These are phyloP conservation scores for Stictonetta naevosa DNA, from an alignment of 2,113 vertebrate species.

Conservation along the genomic window DNA sequence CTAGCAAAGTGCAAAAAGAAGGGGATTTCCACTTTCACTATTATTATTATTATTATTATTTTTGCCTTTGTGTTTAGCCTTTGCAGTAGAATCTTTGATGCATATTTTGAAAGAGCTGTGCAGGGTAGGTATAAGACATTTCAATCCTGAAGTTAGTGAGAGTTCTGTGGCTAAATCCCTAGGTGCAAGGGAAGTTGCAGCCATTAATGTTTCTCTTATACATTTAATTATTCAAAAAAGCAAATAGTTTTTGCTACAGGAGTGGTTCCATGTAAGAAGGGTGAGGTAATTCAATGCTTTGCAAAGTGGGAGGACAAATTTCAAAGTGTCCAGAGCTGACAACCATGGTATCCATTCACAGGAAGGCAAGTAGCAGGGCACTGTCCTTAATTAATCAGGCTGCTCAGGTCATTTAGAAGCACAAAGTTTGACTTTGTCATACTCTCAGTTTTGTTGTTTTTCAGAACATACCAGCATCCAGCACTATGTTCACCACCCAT, in stretches of 20 bases:
- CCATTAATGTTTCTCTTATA: not conserved
- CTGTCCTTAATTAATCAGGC: accelerated
- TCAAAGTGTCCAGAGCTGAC: not conserved
- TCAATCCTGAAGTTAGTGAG: not conserved
- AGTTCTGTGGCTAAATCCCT: not conserved
- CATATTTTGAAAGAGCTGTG: not conserved
- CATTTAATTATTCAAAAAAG: not conserved
- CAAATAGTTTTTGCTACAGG: not conserved
- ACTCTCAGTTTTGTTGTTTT: not conserved
- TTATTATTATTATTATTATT: not conserved
- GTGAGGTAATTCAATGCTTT: not conserved
- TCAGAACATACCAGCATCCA: not conserved
- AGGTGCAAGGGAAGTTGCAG: not conserved
- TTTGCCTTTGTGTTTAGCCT: not conserved
- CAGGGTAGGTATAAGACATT: accelerated
- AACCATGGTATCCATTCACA: accelerated
- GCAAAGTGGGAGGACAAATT: not conserved
- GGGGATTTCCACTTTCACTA: not conserved
- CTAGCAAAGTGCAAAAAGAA: not conserved
- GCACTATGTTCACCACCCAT: accelerated
- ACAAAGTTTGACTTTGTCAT: not conserved
- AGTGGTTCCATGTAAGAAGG: not conserved
- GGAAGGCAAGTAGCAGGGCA: accelerated
- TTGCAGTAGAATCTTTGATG: not conserved
- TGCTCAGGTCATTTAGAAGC: not conserved